Base-by-base conservation (phyloP, 2,888 invertebrate species). In the Melitaea athalia region DNA sequence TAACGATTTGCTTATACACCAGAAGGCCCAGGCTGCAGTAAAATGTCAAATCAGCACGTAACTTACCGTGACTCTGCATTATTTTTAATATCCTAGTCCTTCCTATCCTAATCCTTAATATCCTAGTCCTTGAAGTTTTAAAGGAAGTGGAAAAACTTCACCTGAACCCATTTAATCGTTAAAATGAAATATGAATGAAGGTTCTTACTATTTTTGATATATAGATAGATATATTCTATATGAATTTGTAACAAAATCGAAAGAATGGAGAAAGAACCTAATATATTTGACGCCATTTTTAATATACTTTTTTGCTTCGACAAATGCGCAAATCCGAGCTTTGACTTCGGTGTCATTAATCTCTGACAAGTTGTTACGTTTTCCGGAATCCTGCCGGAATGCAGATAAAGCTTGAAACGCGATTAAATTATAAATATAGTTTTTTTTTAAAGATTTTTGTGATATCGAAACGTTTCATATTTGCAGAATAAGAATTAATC, bases 271-370 rank as follows among this genome's bases (percentile, higher is more conserved):
- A 14, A 14, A 5, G 6, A 31, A 55, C 12, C 53, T 8, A n/a
- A 33, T 8, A 14, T 42, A 53, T 49, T 61, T 61, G 24, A 61
- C 52, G 17, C 55, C 47, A 24, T 55, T 55, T 66, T 47, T 61
- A 57, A 38, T 42, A 15, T 11, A 53, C 17, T 17, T 38, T 24
- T 38, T 47, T 55, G 55, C 60, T 61, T 53, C 45, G 31, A 57
- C 57, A 59, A 67, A 67, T 67, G 63, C 67, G 15, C 47, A 63
- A 59, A 24, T 63, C 67, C 55, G 47, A 53, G 63, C 67, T 63
- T 63, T 63, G 67, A 67, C 63, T 63, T 59, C 63, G 53, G 52
- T 31, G 67, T 62, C 67, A 67, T 67, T 67, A 67, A 63, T 67
- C 67, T 57, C 67, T 67, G 63, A 67, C 67, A 67, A 67, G 43